These are phyloP conservation scores for Drosophila takahashii DNA, from an alignment of 1,140 invertebrate species.

Conservation along the genomic window DNA sequence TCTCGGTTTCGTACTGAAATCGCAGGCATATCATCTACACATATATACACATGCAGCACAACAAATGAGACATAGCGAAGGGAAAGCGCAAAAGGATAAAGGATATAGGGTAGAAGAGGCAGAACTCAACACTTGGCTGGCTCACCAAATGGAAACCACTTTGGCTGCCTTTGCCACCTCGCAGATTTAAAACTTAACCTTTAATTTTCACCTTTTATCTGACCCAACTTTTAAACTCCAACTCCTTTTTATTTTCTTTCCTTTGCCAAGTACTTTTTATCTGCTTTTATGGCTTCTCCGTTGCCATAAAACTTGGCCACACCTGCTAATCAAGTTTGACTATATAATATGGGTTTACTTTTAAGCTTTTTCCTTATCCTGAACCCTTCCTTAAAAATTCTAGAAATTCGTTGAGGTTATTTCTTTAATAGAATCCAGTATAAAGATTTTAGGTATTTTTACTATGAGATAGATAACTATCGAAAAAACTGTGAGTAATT, in stretches of 20 bases:
- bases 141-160: constrained; percentile 38
- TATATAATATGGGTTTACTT: constrained; percentile 1
- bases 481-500: constrained; percentile 13
- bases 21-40: constrained; percentile 73
- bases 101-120: constrained; percentile 6
- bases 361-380: not conserved
- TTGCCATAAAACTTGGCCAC: constrained; percentile 17
- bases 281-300: constrained; percentile 9
- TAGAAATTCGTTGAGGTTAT: not conserved
- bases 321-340: constrained; percentile 7
- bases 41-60: constrained; percentile 35
- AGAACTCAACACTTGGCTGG: constrained; percentile 40
- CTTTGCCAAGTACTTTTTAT: not conserved
- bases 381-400: not conserved
- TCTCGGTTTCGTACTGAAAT: constrained; percentile 75
- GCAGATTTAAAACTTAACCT: constrained; percentile 22
- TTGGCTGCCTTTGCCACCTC: constrained; percentile 20
- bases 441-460: not conserved
- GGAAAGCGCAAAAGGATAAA: not conserved
- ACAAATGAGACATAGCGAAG: constrained; percentile 27
- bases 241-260: not conserved
- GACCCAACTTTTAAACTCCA: not conserved
- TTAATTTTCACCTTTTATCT: constrained; percentile 24
- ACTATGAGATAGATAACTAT: not conserved
- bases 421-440: not conserved